phyloP scores from a whole-genome alignment of 2,797 vertebrate genomes.

The Spinus pinus region DNA sequence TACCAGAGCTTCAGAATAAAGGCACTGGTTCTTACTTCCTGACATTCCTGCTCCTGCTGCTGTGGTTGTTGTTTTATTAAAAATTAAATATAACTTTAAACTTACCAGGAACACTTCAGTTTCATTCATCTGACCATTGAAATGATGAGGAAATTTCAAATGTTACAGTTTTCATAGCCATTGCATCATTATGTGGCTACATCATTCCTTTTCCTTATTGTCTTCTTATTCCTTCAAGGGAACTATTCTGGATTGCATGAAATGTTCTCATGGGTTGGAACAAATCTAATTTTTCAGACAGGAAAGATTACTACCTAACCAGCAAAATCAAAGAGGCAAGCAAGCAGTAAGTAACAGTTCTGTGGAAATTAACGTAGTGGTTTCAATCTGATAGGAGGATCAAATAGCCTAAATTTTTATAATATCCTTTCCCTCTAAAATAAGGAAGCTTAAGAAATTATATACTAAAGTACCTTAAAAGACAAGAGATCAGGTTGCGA shows the following conservation, averaged over 20 bases:
- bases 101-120: not conserved
- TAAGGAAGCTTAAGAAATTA: conserved; percentile 1
- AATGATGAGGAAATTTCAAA: not conserved
- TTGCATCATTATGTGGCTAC: not conserved
- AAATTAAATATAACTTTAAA: not conserved
- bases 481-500: not conserved
- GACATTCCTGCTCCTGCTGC: not conserved
- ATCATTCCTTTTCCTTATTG: not conserved
- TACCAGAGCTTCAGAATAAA: not conserved
- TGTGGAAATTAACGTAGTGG: not conserved
- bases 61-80: not conserved
- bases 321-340: not conserved
- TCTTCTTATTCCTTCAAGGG: not conserved
- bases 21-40: not conserved
- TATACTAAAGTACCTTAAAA: not conserved
- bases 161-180: not conserved
- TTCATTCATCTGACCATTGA: not conserved
- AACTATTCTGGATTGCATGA: not conserved
- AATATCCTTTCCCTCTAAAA: not conserved
- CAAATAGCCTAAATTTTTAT: not conserved
- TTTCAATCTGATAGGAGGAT: conserved; percentile 1
- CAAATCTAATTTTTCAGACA: not conserved
- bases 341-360: not conserved
- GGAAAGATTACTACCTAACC: not conserved
- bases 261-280: not conserved